Percentiles rank a stretch among this genome's conserved stretches.
phyloP scores from a whole-genome alignment of 2,888 invertebrate species.

The Rotaria sp. region DNA sequence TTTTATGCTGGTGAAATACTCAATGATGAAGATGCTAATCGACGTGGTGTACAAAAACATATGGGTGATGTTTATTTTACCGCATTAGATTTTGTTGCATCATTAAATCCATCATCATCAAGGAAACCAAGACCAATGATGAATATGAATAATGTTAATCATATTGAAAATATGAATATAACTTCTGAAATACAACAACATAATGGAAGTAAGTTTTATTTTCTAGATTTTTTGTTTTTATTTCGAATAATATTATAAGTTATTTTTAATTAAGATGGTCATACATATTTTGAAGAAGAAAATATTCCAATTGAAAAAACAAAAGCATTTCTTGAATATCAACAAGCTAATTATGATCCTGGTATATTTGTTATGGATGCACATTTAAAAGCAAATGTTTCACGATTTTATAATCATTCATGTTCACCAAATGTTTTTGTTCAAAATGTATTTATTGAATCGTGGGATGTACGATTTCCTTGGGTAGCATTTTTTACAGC shows the following conservation, averaged over 20 bases:
- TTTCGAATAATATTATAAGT: no score
- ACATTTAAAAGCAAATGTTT: constrained; percentile 88
- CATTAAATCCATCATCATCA: not conserved
- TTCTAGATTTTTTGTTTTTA: no score
- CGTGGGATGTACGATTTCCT: constrained; percentile 82
- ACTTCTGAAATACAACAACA: not conserved
- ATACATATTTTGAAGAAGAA: not conserved
- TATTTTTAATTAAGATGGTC: not conserved
- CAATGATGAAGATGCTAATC: constrained; percentile 66
- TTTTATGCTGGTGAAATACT: constrained; percentile 86
- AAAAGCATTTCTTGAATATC: not conserved
- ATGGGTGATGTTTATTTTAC: constrained; percentile 90
- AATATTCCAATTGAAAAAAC: not conserved
- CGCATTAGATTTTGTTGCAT: constrained; percentile 87
- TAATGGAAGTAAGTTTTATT: not conserved
- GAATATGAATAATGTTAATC: not conserved
- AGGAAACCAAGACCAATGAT: not conserved
- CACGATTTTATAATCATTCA: constrained; percentile 83
- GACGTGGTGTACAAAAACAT: constrained; percentile 62
- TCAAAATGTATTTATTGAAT: constrained; percentile 95
- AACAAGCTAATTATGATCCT: constrained; percentile 25
- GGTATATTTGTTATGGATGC: constrained; percentile 86
- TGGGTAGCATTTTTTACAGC: constrained; percentile 65
- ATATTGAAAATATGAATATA: not conserved
- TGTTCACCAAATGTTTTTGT: constrained; percentile 93